These are phyloP conservation scores for Micrasema minimum DNA, from an alignment of 1,140 invertebrate species.

Conservation along the genomic window DNA sequence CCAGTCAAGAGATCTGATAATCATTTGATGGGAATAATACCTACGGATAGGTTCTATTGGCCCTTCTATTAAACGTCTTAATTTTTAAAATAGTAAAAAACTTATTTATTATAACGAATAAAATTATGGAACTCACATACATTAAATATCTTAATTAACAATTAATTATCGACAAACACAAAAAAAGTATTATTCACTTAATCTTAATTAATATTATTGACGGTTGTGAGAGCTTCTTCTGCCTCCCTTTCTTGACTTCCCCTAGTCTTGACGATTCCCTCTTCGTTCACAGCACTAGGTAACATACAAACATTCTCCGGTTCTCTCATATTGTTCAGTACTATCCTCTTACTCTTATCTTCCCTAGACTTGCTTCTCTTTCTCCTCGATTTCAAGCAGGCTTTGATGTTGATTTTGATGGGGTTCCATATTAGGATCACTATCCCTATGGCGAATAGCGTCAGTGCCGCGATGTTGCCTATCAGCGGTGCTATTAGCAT, in stretches of 20 bases:
- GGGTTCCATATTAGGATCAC: conserved; percentile 47
- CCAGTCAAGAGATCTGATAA: too few relatives aligned
- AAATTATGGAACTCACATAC: neutral
- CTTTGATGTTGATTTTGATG: conserved; percentile 44
- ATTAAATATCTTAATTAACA: neutral
- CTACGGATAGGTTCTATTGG: too few relatives aligned
- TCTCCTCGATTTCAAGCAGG: conserved; percentile 19
- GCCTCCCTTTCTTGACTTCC: conserved; percentile 39
- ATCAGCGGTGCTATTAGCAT: conserved; percentile 44
- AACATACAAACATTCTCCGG: conserved; percentile 39
- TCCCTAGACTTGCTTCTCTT: conserved; percentile 21
- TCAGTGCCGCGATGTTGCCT: conserved; percentile 42
- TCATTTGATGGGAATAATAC: too few relatives aligned
- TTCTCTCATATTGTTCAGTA: conserved; percentile 46
- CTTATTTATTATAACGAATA: neutral
- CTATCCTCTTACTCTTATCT: conserved; percentile 27
- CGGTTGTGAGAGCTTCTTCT: conserved; percentile 7
- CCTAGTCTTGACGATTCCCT: neutral
- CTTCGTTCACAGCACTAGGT: conserved; percentile 15
- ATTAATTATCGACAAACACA: neutral
- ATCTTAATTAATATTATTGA: conserved; percentile 16
- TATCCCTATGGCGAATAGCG: conserved; percentile 48
- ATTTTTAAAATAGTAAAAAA: neutral
- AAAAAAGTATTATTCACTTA: neutral
- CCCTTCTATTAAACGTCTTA: too few relatives aligned